phyloP scores from a whole-genome alignment of 2,888 invertebrate species.

The Cryptus viduatorius region DNA sequence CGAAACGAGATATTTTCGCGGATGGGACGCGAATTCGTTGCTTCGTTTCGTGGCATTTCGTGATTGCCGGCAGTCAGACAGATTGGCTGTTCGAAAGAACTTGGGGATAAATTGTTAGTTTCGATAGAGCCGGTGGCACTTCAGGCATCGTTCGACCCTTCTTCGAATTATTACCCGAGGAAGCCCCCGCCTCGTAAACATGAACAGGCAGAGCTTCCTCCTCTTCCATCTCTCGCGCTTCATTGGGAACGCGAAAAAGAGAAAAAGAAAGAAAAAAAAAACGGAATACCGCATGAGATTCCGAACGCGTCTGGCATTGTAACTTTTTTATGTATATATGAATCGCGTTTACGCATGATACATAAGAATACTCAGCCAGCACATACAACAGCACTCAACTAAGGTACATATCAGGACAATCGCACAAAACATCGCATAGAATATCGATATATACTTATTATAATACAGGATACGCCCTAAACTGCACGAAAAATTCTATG shows the following conservation, averaged over 20 bases:
- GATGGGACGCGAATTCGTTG: slow-evolving; percentile 28
- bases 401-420: slow-evolving; percentile 83
- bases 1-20: slow-evolving; percentile 39
- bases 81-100: slow-evolving; percentile 37
- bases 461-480: not conserved
- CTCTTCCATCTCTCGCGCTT: not conserved
- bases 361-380: slow-evolving; percentile 84
- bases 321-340: slow-evolving; percentile 45
- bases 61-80: slow-evolving; percentile 70
- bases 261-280: not conserved
- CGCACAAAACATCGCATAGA: slow-evolving; percentile 57
- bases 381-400: slow-evolving; percentile 84
- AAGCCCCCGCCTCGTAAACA: slow-evolving; percentile 9
- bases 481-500: not conserved
- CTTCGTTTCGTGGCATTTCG: slow-evolving; percentile 74
- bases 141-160: slow-evolving; percentile 28
- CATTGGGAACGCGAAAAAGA: not conserved
- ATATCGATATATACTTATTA: slow-evolving; percentile 28
- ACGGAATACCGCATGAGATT: not conserved
- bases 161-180: slow-evolving; percentile 11
- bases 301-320: slow-evolving; percentile 31
- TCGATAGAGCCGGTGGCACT: slow-evolving; percentile 50
- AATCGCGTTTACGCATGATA: slow-evolving; percentile 70
- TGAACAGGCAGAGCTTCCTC: not conserved
- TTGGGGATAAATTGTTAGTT: slow-evolving; percentile 42